Evolutionary conservation across 23 tunicate species (phyloP), one percentile per base, ranked within the genome.

Genomic region (Corella eumyota): DNA sequence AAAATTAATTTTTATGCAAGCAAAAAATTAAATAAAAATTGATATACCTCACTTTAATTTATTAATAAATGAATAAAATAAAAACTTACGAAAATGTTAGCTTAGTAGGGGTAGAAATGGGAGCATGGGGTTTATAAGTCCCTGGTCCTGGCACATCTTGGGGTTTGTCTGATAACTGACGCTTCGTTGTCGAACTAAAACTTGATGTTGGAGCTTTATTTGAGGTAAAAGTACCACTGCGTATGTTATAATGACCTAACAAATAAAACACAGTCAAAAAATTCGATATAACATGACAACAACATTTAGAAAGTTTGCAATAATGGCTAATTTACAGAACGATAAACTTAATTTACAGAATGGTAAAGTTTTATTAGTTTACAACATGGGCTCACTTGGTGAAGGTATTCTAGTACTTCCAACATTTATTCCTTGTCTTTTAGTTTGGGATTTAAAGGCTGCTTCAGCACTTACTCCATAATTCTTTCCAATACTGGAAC

Each of bases 191-290:
- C 1, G 94, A 84, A 57, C 63, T 69, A 57, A 84, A 84, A 36
- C 77, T 54, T 31, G 94, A 75, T 24, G 58, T 75, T 57, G 94
- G 94, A 34, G 83, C 94, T 66, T 81, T 81, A 19, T 54, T 26
- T 2, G 38, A 50, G 19, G 65, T 60, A 32, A 37, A 36, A 0
- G 46, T 26, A 30, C 52, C 50, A 37, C 51, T 63, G 7, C 58
- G 83, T 17, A 85, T 66, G 60, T 85, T 85, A 62, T 85, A 85
- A 51, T 85, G 85, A 72, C 95, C 95, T 84, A 53, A 29, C 34
- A 23, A 26, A 60, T 9, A 40, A 15, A 40, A 53, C 17, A n/a
- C n/a, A n/a, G n/a, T n/a, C n/a, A n/a, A n/a, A n/a, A n/a, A n/a
- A n/a, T n/a, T n/a, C n/a, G n/a, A n/a, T n/a, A n/a, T n/a, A n/a